Evolutionary conservation across 2,888 invertebrate species (phyloP), one percentile per base, ranked within the genome.

Genomic region (Brenthis hecate): DNA sequence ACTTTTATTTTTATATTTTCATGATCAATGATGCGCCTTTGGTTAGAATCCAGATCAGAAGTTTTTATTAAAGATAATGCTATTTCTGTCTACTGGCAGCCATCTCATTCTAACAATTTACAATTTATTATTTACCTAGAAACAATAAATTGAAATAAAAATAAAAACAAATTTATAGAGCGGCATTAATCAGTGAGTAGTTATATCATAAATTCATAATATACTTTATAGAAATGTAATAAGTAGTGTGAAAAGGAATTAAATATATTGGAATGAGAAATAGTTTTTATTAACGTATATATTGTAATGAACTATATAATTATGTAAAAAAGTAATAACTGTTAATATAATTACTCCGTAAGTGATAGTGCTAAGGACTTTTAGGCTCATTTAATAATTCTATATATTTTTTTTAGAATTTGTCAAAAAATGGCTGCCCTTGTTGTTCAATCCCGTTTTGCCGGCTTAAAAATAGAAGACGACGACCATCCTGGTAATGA

Each of bases 401-500:
- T 69, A 36, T 48, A 53, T 51, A 43, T 14, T 57, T 65, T 56
- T 66, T 61, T 23, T 51, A 71, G 62, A 66, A 56, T 61, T 62
- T 61, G 36, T 66, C 64, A 57, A 72, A 80, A 85, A 84, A 95
- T 95, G 95, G 94, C 95, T 90, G 93, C 94, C 79, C 91, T 94
- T 54, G 94, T 95, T 65, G 94, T 95, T 70, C 95, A 95, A 74
- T 96, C 96, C 32, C 93, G 96, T 78, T 96, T 96, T 86, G 95
- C 96, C 70, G 95, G 96, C 73, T 92, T 96, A 64, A 95, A 95
- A 85, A 94, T 96, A 67, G 96, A 96, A 79, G 96, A 96, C 77
- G 96, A 96, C 75, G 96, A 96, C 62, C 80, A 81, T 75, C 80
- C 87, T 70, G 83, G 77, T 76, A 87, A 70, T 65, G 83, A 82